Evolutionary conservation across 2,113 vertebrate genomes (phyloP).

Genomic region (Phaethon lepturus): DNA sequence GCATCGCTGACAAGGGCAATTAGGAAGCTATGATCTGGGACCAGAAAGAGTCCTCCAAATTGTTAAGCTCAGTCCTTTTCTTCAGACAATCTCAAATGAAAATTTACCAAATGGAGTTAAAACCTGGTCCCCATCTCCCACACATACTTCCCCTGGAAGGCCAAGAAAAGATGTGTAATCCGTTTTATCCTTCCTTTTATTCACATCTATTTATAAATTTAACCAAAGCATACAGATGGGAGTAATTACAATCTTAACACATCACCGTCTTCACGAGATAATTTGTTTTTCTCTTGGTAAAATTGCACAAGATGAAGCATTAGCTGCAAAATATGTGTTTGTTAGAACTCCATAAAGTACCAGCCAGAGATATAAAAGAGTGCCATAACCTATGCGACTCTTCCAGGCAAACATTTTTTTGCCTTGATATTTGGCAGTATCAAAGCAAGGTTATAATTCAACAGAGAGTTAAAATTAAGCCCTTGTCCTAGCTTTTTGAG

Average conservation of each 20-base stretch:
- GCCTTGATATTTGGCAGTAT: background rate
- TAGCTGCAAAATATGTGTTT: background rate
- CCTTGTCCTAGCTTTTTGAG: background rate
- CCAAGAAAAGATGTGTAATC: background rate
- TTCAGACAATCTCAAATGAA: background rate
- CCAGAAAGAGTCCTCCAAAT: background rate
- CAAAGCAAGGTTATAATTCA: background rate
- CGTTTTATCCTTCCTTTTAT: constrained; percentile 22
- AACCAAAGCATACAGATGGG: background rate
- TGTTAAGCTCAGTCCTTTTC: background rate
- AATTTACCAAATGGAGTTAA: background rate
- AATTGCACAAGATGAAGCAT: background rate
- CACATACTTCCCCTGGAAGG: background rate
- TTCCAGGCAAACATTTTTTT: background rate
- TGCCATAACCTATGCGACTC: background rate
- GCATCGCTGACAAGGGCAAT: background rate
- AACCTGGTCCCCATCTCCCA: background rate
- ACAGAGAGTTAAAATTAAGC: background rate
- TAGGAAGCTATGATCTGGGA: background rate
- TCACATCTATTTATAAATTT: constrained; percentile 9
- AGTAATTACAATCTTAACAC: background rate
- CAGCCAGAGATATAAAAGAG: background rate
- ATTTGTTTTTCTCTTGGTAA: background rate
- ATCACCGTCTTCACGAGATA: background rate
- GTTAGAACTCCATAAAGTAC: background rate